Conservation (phyloP, 2,797 vertebrate genomes). For the Rhadinocentrus ornatus region DNA sequence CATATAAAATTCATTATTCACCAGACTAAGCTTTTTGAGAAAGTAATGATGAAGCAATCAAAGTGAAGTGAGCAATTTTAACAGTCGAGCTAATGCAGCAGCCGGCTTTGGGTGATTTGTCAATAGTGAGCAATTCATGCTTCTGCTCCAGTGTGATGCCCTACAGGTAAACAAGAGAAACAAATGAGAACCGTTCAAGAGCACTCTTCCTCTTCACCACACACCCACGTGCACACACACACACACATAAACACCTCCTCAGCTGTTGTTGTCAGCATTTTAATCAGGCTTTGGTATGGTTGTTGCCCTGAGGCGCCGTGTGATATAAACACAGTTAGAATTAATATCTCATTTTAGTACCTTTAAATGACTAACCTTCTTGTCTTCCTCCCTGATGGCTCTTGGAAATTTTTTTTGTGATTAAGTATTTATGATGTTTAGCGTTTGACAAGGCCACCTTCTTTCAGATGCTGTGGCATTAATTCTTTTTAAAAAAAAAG, state of each 20-base stretch:
- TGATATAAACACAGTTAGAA: conserved; percentile 80
- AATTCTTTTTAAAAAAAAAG: conserved; percentile 29
- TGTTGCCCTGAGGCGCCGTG: conserved; percentile 69
- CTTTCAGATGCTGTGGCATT: conserved; percentile 37
- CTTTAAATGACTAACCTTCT: conserved; percentile 79
- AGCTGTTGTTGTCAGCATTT: conserved; percentile 75
- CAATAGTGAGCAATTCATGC: conserved; percentile 63
- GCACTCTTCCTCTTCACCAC: conserved; percentile 52
- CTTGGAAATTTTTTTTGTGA: conserved; percentile 50
- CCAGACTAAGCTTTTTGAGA: conserved; percentile 13
- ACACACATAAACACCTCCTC: conserved; percentile 47
- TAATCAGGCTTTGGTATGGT: conserved; percentile 72
- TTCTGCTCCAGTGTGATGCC: conserved; percentile 59
- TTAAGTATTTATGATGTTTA: conserved; percentile 79
- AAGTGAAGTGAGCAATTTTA: conserved; percentile 50
- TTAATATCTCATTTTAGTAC: conserved; percentile 77
- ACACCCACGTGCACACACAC: conserved; percentile 5
- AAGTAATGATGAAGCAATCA: conserved; percentile 58
- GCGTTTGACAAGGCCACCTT: conserved; percentile 59
- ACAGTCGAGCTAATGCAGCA: conserved; percentile 63
- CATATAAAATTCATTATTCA: conserved; percentile 41
- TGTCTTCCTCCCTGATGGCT: conserved; percentile 71
- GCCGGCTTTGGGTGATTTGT: conserved; percentile 69
- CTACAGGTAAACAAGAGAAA: conserved; percentile 73
- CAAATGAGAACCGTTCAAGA: conserved; percentile 60